phyloP scores from a whole-genome alignment of 1,140 invertebrate species.

The Amphibalanus amphitrite region DNA sequence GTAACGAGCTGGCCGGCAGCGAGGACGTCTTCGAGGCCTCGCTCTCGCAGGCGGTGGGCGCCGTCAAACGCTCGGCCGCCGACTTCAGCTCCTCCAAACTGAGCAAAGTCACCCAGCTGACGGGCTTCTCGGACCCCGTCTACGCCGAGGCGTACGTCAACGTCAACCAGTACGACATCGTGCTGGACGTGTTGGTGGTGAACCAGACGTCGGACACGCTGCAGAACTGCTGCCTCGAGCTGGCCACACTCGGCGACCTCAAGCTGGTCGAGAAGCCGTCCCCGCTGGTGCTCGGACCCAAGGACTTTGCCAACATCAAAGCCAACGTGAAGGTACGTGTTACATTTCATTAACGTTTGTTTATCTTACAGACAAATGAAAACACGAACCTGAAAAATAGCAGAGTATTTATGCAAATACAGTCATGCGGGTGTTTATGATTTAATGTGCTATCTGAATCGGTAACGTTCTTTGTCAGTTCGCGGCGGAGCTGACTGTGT shows the following conservation, averaged over 20 bases:
- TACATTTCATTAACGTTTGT: too few species aligned
- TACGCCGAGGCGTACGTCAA: constrained; percentile 98
- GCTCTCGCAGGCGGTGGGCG: constrained; percentile 72
- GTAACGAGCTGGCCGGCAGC: constrained; percentile 40
- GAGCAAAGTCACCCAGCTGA: too few species aligned
- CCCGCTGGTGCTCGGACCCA: constrained; percentile 81
- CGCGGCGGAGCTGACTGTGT: too few species aligned
- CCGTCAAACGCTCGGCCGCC: constrained; percentile 38
- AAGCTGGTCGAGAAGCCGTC: constrained; percentile 95
- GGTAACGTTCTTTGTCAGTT: too few species aligned
- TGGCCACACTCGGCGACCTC: constrained; percentile 92
- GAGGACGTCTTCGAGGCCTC: constrained; percentile 92
- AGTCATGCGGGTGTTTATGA: too few species aligned
- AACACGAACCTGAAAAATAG: too few species aligned
- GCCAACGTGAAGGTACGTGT: constrained; percentile 76
- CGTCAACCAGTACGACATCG: constrained; percentile 98
- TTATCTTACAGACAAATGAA: too few species aligned
- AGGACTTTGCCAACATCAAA: constrained; percentile 96
- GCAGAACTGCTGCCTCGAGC: constrained; percentile 92
- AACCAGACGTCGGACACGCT: constrained; percentile 96
- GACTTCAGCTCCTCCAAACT: constrained; percentile 41
- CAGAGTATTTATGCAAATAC: too few species aligned
- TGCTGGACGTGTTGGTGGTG: constrained; percentile 89
- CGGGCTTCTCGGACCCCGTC: constrained; percentile 97
- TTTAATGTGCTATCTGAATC: too few species aligned